Evolutionary conservation across 2,113 vertebrate genomes (phyloP).

Genomic region (Macrotus californicus): DNA sequence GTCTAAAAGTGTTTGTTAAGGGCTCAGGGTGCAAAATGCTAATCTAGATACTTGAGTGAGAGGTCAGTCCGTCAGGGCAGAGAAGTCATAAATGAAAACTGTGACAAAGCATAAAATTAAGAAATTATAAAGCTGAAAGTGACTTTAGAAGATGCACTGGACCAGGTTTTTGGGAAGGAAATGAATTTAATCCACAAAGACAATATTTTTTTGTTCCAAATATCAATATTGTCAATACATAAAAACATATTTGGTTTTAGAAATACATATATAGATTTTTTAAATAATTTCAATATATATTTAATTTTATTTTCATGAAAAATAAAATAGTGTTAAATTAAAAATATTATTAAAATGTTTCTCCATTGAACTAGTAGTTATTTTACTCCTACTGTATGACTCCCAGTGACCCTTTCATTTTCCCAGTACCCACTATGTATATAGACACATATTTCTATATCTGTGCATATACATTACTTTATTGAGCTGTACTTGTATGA

Average conservation of each 20-base stretch:
- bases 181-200: not conserved
- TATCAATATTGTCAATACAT: not conserved
- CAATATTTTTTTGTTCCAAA: not conserved
- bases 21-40: not conserved
- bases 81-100: not conserved
- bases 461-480: not conserved
- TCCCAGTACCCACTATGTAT: not conserved
- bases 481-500: not conserved
- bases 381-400: not conserved
- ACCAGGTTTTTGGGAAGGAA: not conserved
- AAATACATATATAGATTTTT: not conserved
- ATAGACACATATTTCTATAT: not conserved
- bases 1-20: not conserved
- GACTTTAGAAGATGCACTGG: not conserved
- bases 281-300: not conserved
- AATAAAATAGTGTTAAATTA: not conserved
- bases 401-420: not conserved
- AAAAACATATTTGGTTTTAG: not conserved
- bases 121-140: not conserved
- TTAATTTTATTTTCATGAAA: not conserved
- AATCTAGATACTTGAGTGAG: not conserved
- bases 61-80: not conserved
- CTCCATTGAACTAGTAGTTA: not conserved
- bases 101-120: slow-evolving; percentile 2
- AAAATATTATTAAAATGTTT: not conserved